phyloP scores from a whole-genome alignment of 2,113 vertebrate genomes.

The Ctenodactylus gundi region DNA sequence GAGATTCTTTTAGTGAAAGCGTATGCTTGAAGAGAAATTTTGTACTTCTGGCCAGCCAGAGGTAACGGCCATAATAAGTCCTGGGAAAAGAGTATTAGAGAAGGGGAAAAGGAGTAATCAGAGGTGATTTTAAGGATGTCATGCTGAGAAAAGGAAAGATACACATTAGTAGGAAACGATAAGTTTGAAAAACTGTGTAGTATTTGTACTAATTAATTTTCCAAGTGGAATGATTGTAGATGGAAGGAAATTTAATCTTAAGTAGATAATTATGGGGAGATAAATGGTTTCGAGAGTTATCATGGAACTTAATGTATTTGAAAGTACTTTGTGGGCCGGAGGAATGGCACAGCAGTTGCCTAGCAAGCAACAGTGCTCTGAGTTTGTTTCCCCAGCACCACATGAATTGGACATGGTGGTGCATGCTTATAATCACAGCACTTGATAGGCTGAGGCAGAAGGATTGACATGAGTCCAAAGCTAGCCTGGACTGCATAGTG shows the following conservation, averaged over 20 bases:
- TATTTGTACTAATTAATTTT: constrained; percentile 15
- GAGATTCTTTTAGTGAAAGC: background rate
- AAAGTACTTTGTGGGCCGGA: too few relatives aligned
- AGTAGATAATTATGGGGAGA: background rate
- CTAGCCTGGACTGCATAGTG: too few relatives aligned
- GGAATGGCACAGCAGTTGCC: too few relatives aligned
- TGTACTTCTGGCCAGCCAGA: background rate
- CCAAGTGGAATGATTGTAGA: background rate
- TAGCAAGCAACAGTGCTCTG: too few relatives aligned
- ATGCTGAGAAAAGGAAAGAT: background rate
- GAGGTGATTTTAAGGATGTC: constrained; percentile 21
- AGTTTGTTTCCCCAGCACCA: too few relatives aligned
- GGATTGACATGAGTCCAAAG: too few relatives aligned
- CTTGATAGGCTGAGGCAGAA: too few relatives aligned
- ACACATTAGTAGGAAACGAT: constrained; percentile 18
- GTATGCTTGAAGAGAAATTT: constrained; percentile 4
- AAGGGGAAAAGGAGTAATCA: background rate
- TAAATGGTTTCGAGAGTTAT: constrained; percentile 35
- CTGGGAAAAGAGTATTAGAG: background rate
- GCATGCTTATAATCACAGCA: too few relatives aligned
- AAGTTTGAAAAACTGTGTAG: background rate
- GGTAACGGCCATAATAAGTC: background rate
- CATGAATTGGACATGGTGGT: too few relatives aligned
- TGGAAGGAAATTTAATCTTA: constrained; percentile 25
- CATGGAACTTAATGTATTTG: background rate